phyloP scores from a whole-genome alignment of 2,797 vertebrate species.

The Peromyscus eremicus region DNA sequence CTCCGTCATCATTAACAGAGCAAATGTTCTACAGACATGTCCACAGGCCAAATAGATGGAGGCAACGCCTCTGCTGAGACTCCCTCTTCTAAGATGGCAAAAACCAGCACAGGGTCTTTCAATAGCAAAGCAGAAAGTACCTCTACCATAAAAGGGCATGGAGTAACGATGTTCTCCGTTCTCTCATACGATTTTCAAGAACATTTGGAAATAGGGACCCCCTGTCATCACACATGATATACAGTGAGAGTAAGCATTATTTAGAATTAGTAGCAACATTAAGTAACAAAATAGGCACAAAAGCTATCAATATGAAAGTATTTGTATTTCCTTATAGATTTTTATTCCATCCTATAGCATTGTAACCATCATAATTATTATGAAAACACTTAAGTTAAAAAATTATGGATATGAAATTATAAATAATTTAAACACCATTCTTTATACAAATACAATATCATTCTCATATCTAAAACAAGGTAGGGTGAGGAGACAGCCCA shows the following conservation, averaged over 20 bases:
- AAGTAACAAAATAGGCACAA: neutral
- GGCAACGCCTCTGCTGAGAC: no score
- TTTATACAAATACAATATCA: neutral
- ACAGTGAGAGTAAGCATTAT: neutral
- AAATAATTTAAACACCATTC: conserved; percentile 4
- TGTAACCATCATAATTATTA: neutral
- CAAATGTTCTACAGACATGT: no score
- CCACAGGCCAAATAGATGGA: no score
- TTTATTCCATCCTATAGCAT: neutral
- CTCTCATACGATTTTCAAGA: neutral
- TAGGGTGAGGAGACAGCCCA: neutral
- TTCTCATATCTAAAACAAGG: neutral
- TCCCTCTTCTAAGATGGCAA: no score
- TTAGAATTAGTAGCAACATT: neutral
- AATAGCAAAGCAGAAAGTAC: neutral
- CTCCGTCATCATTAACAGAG: no score
- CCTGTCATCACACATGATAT: neutral
- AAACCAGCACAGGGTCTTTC: neutral
- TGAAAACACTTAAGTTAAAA: conserved; percentile 16
- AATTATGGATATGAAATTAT: conserved; percentile 26
- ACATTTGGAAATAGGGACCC: neutral
- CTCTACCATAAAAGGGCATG: neutral
- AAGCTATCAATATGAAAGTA: neutral
- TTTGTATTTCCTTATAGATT: neutral
- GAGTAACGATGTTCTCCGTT: neutral